A percentile compares a stretch with the other conserved stretches of the same genome.
These are phyloP conservation scores for Malurus leucopterus DNA, from an alignment of 2,797 vertebrate genomes.

Conservation along the genomic window DNA sequence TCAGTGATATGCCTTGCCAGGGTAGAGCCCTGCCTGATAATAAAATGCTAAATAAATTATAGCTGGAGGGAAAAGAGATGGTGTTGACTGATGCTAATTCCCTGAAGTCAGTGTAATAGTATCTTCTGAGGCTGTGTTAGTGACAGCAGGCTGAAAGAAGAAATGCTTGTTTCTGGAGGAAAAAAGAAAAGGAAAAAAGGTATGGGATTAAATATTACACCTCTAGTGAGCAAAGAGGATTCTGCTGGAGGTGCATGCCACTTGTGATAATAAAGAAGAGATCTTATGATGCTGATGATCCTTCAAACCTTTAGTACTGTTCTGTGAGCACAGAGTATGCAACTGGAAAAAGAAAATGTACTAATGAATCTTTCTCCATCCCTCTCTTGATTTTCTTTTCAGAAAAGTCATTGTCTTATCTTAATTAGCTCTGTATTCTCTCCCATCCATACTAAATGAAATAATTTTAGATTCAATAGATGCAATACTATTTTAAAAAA, in stretches of 20 bases:
- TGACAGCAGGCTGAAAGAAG: conserved; percentile 4
- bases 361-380: not conserved
- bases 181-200: not conserved
- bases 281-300: not conserved
- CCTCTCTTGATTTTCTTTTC: not conserved
- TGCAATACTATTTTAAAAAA: not conserved
- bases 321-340: not conserved
- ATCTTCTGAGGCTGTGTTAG: not conserved
- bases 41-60: conserved; percentile 31
- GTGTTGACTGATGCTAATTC: conserved; percentile 22
- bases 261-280: not conserved
- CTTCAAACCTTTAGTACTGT: not conserved
- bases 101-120: not conserved
- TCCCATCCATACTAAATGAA: not conserved
- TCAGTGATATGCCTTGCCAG: not conserved
- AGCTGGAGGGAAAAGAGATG: not conserved
- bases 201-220: not conserved
- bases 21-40: not conserved
- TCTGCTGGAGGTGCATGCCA: not conserved
- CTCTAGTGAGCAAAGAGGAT: not conserved
- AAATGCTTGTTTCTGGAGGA: not conserved
- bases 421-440: not conserved
- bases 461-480: not conserved
- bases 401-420: not conserved
- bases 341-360: not conserved